Conservation (phyloP, 2,113 vertebrate genomes). For the Bolborhynchus lineola region DNA sequence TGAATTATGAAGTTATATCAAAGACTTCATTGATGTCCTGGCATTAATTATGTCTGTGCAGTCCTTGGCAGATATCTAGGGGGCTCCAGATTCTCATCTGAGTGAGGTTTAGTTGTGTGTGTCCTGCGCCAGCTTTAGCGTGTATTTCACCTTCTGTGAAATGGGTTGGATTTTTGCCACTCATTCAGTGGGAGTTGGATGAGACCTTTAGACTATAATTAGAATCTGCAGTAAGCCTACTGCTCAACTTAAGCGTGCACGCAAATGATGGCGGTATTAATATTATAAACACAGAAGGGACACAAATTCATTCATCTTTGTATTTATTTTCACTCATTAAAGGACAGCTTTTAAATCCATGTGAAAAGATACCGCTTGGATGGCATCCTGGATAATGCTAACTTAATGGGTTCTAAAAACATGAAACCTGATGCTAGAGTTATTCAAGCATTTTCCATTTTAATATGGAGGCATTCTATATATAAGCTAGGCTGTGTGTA, state of each 20-base stretch:
- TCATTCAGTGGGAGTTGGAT: slow-evolving; percentile 43
- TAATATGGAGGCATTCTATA: neutral
- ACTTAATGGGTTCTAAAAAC: slow-evolving; percentile 1
- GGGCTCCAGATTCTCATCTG: neutral
- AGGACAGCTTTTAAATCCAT: slow-evolving; percentile 23
- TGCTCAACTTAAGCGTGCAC: slow-evolving; percentile 3
- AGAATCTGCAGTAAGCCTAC: slow-evolving; percentile 16
- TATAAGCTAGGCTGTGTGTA: slow-evolving; percentile 1
- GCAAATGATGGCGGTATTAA: neutral
- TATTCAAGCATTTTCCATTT: neutral
- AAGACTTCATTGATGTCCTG: slow-evolving; percentile 61
- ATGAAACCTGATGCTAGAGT: neutral
- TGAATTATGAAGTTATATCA: slow-evolving; percentile 68
- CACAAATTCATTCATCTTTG: neutral
- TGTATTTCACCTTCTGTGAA: slow-evolving; percentile 36
- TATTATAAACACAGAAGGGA: neutral
- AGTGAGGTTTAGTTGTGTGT: slow-evolving; percentile 17
- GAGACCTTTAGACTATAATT: slow-evolving; percentile 37
- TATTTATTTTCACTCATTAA: slow-evolving; percentile 15
- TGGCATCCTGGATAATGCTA: neutral
- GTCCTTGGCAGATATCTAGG: slow-evolving; percentile 1
- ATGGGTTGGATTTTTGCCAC: slow-evolving; percentile 48
- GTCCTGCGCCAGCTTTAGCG: neutral
- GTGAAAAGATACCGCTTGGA: neutral
- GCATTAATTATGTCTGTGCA: slow-evolving; percentile 41